A percentile compares a stretch with the other conserved stretches of the same genome.
phyloP scores from a whole-genome alignment of 2,113 vertebrate species.

The Mirza zaza region DNA sequence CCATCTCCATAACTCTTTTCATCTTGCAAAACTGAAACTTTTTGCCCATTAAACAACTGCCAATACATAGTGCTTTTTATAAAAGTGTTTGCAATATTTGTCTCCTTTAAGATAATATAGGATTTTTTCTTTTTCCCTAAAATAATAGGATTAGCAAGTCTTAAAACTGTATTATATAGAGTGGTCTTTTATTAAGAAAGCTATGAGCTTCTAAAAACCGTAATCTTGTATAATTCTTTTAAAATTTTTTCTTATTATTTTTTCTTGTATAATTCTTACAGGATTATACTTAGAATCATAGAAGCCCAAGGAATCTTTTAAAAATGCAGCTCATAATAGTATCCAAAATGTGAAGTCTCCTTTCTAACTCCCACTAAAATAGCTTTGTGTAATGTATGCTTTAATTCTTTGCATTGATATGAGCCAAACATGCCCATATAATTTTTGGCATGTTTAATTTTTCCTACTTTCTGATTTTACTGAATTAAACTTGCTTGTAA shows the following conservation, averaged over 20 bases:
- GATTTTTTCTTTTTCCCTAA: not conserved
- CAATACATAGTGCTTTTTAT: not conserved
- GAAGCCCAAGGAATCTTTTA: not conserved
- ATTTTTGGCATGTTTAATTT: slow-evolving; percentile 4
- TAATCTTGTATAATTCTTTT: not conserved
- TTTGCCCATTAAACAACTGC: not conserved
- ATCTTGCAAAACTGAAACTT: not conserved
- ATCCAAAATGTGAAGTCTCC: not conserved
- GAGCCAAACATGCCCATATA: not conserved
- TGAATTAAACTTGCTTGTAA: not conserved
- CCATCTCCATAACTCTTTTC: not conserved
- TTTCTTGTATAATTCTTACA: not conserved
- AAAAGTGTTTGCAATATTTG: not conserved
- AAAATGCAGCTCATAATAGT: not conserved
- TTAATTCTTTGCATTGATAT: slow-evolving; percentile 19
- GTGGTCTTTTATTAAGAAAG: not conserved
- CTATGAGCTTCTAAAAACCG: not conserved
- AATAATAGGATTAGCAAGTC: not conserved
- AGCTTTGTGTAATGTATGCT: slow-evolving; percentile 31
- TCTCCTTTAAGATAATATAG: not conserved
- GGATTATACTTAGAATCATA: not conserved
- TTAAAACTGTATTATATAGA: not conserved
- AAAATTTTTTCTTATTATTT: not conserved
- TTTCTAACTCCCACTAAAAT: not conserved
- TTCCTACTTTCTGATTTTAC: not conserved